phyloP scores from a whole-genome alignment of 2,888 invertebrate species.

The Xanthorhoe spadicearia region DNA sequence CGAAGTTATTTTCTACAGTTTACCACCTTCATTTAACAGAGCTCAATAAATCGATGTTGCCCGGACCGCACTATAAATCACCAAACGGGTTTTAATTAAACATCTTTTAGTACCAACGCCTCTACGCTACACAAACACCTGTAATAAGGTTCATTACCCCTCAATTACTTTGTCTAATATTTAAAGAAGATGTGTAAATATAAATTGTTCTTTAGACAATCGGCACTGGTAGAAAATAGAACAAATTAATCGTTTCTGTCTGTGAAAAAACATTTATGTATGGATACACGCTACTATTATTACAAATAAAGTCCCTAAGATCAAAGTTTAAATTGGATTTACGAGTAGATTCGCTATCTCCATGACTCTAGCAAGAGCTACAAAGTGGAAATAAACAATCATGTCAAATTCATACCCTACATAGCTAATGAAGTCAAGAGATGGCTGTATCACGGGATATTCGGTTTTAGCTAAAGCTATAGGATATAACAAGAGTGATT shows the following conservation, averaged over 20 bases:
- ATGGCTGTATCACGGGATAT: constrained; percentile 4
- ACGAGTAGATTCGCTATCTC: too few species aligned
- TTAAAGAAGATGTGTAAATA: not conserved
- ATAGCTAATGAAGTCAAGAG: not conserved
- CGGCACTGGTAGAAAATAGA: too few species aligned
- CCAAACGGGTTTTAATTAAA: constrained; percentile 45
- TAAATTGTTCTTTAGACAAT: too few species aligned
- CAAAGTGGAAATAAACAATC: not conserved
- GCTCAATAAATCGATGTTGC: constrained; percentile 40
- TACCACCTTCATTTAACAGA: not conserved
- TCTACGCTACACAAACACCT: constrained; percentile 38
- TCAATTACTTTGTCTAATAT: constrained; percentile 31
- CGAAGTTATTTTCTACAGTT: not conserved
- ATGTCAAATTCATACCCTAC: not conserved
- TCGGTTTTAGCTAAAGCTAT: constrained; percentile 1
- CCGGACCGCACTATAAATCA: constrained; percentile 42
- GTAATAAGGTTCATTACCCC: constrained; percentile 29
- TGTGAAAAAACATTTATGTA: too few species aligned
- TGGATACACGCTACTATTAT: too few species aligned
- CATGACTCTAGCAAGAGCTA: too few species aligned
- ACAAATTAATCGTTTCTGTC: too few species aligned
- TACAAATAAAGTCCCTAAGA: too few species aligned
- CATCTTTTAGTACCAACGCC: constrained; percentile 38
- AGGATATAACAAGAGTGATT: constrained; percentile 29
- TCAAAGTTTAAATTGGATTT: too few species aligned